phyloP scores from a whole-genome alignment of 2,113 vertebrate species.

The Toxostoma redivivum region DNA sequence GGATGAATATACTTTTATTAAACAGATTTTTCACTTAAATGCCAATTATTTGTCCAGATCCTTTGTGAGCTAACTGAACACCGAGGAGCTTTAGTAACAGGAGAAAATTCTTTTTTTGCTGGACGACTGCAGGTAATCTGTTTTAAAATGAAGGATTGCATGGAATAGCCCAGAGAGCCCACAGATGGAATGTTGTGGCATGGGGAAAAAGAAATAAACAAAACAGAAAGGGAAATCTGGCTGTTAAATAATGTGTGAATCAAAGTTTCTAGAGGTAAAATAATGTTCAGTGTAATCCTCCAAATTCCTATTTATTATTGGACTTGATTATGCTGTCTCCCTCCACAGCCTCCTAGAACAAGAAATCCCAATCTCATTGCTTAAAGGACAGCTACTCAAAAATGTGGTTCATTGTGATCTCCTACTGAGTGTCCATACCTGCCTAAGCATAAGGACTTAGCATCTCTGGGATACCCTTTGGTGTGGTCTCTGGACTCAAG shows the following conservation, averaged over 20 bases:
- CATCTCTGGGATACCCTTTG: background rate
- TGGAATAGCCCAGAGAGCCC: background rate
- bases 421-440: background rate
- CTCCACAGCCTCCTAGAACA: background rate
- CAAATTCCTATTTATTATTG: background rate
- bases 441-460: background rate
- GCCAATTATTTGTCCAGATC: background rate
- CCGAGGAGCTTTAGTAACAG: background rate
- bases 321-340: background rate
- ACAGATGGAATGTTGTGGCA: background rate
- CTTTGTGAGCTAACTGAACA: background rate
- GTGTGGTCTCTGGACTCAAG: background rate
- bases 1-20: background rate
- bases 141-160: background rate
- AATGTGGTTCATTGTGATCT: background rate
- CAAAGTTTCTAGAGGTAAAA: background rate
- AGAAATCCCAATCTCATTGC: background rate
- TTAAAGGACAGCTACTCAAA: background rate
- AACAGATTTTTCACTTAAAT: constrained; percentile 26
- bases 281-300: background rate
- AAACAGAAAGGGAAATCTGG: accelerated
- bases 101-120: background rate
- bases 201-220: background rate
- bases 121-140: background rate
- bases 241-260: background rate